These are phyloP conservation scores for Drosophila sordidula DNA, from an alignment of 2,888 invertebrate genomes.

Conservation along the genomic window DNA sequence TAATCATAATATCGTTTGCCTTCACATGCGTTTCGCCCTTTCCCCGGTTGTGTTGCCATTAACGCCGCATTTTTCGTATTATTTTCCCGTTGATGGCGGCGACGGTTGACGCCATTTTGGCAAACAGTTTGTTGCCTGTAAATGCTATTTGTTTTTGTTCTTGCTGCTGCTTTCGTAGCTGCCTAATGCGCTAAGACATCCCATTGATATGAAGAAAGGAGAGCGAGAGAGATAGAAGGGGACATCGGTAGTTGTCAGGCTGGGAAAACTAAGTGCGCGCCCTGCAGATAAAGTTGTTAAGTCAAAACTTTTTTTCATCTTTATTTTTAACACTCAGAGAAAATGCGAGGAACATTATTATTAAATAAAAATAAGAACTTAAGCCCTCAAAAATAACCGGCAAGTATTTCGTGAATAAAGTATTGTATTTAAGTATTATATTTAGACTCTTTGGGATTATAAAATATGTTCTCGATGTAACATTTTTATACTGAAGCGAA, in stretches of 20 bases:
- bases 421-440: no score
- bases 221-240: not conserved
- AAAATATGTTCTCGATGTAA: no score
- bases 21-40: slow-evolving; percentile 48
- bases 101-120: slow-evolving; percentile 66
- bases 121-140: slow-evolving; percentile 71
- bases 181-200: slow-evolving; percentile 74
- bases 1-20: slow-evolving; percentile 82
- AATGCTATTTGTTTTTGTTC: slow-evolving; percentile 66
- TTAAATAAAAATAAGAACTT: no score
- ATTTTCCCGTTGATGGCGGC: slow-evolving; percentile 74
- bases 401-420: no score
- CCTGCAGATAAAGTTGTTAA: slow-evolving; percentile 77
- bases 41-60: slow-evolving; percentile 57
- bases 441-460: no score
- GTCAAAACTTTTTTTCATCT: slow-evolving; percentile 58
- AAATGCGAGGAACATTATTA: not conserved
- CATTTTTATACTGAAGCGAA: no score
- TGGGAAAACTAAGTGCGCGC: slow-evolving; percentile 55
- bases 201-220: slow-evolving; percentile 43
- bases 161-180: slow-evolving; percentile 32
- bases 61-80: slow-evolving; percentile 75
- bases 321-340: slow-evolving; percentile 6
- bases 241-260: slow-evolving; percentile 14
- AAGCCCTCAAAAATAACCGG: no score